Evolutionary conservation across 2,797 vertebrate species (phyloP), one percentile per base, ranked within the genome.

Genomic region (Myotis daubentonii): DNA sequence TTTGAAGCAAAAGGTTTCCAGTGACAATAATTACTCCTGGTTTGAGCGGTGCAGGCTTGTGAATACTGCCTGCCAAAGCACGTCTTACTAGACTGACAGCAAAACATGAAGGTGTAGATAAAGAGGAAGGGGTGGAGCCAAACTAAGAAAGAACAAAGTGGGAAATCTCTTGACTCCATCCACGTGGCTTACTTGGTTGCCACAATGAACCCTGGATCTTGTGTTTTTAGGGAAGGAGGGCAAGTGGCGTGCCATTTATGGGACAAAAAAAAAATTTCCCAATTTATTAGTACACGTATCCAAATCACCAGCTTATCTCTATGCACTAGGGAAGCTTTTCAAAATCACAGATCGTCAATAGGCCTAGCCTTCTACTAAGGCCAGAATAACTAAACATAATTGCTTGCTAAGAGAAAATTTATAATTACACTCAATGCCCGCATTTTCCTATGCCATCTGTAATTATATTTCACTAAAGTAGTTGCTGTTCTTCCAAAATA

Each of bases 391-490:
- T 53, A 83, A 89, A 68, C 1, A 2, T 1, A 57, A n/a, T 3
- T 55, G 49, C 89, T 95, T 78, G 36, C n/a, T 89, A n/a, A 89
- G 12, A n/a, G 12, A 19, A 28, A 44, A 92, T 71, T 36, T 66
- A 60, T 53, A 33, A 38, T 1, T 41, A 38, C 36, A 25, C 49
- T 90, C 76, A 36, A 25, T 6, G 30, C 4, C 30, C 44, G 12
- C 51, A 20, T 38, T 81, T 95, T 47, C 57, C 25, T 23, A 8
- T 30, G 22, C 92, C 66, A 76, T 68, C 92, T 87, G 44, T 78
- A 91, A 97, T 95, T 93, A 86, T 36, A 38, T 44, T 83, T 92
- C 44, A 84, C 71, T 86, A 33, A 92, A 83, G 74, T 6, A 74
- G 55, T 94, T 74, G 17, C 89, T 95, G 30, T 49, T 94, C 85